Percentiles rank a stretch among this genome's conserved stretches.
phyloP scores from a whole-genome alignment of 2,113 vertebrate genomes.

The Callithrix jacchus region DNA sequence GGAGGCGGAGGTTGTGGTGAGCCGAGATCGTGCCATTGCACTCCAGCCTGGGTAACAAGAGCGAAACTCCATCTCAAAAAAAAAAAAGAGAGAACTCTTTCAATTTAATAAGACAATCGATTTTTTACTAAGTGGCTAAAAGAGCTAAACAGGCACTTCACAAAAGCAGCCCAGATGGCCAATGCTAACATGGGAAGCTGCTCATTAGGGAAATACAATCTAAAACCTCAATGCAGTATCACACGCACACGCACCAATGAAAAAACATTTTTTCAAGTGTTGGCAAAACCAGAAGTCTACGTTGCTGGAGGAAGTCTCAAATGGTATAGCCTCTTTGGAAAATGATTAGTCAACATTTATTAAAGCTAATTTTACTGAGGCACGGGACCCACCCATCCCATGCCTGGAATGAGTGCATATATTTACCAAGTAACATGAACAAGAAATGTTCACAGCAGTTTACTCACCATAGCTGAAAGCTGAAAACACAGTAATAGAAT shows the following conservation, averaged over 20 bases:
- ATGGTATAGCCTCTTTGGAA: background rate
- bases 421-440: background rate
- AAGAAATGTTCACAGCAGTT: background rate
- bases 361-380: background rate
- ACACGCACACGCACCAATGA: background rate
- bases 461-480: background rate
- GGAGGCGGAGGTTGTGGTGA: background rate
- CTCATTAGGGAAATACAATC: slow-evolving; percentile 21
- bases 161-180: background rate
- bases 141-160: background rate
- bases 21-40: background rate
- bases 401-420: background rate
- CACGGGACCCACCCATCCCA: background rate
- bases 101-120: background rate
- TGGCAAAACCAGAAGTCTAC: background rate
- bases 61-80: background rate
- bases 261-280: background rate
- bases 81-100: background rate
- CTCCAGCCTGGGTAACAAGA: background rate
- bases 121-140: background rate
- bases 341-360: background rate
- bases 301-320: background rate
- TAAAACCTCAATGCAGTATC: background rate
- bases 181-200: background rate
- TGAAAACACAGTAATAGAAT: background rate